Conservation (phyloP, 1,140 invertebrate species). For the Lycorma delicatula region DNA sequence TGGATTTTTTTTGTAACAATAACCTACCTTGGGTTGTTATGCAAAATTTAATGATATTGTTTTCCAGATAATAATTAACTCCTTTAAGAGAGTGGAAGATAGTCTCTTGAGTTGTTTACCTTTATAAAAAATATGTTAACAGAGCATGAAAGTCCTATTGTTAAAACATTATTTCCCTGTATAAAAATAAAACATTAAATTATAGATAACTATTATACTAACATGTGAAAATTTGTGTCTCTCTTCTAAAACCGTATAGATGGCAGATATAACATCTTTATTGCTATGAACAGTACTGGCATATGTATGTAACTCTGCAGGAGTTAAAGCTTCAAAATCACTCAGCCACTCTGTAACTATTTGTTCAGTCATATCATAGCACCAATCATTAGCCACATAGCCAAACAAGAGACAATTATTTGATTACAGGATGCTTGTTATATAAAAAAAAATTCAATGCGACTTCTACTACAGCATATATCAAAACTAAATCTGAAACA, state of each 20-base stretch:
- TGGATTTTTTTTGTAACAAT: no score
- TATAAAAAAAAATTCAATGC: not conserved
- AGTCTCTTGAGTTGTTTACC: no score
- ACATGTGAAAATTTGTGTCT: constrained; percentile 49
- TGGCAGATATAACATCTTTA: constrained; percentile 66
- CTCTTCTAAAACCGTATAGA: constrained; percentile 62
- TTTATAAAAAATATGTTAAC: no score
- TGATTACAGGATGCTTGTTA: not conserved
- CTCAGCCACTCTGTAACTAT: constrained; percentile 69
- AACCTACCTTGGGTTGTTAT: no score
- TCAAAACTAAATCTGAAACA: no score
- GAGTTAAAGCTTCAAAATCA: constrained; percentile 63
- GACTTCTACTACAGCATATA: no score
- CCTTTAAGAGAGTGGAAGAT: no score
- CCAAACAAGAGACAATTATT: not conserved
- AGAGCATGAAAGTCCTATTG: no score
- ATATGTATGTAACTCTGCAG: constrained; percentile 66
- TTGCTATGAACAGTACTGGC: constrained; percentile 66
- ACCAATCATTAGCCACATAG: constrained; percentile 12
- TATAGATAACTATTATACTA: constrained; percentile 15
- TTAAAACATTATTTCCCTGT: no score
- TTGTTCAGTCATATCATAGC: constrained; percentile 60
- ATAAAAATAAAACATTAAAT: not conserved
- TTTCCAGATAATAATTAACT: no score
- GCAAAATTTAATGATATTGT: no score